Conservation (phyloP, 2,113 vertebrate genomes). For the Triplophysa dalaica region DNA sequence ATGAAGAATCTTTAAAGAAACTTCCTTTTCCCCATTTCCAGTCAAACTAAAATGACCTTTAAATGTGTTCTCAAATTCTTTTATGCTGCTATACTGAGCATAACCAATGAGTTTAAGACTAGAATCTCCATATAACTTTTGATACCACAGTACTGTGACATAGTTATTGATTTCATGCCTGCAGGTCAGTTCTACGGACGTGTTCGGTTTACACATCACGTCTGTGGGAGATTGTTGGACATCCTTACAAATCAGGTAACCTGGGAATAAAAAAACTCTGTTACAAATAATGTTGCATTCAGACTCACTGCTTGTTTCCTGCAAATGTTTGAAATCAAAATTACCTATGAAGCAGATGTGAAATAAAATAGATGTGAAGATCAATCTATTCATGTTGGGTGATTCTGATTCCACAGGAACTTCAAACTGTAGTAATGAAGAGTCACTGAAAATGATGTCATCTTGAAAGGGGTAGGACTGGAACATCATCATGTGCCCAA, state of each 20-base stretch:
- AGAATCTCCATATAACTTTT: slow-evolving; percentile 10
- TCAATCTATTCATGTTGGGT: slow-evolving; percentile 11
- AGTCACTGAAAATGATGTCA: background rate
- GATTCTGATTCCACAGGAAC: background rate
- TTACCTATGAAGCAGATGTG: slow-evolving; percentile 36
- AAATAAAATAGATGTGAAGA: slow-evolving; percentile 6
- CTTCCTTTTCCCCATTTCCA: slow-evolving; percentile 9
- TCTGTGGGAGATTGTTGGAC: slow-evolving; percentile 45
- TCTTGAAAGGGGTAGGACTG: background rate
- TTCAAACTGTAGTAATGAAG: background rate
- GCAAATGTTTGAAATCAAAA: background rate
- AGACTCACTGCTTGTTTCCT: background rate
- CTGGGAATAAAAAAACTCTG: slow-evolving; percentile 5
- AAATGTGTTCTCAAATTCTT: background rate
- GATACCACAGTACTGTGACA: slow-evolving; percentile 48
- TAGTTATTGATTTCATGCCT: slow-evolving; percentile 20
- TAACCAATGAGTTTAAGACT: slow-evolving; percentile 49
- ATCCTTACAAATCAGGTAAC: slow-evolving; percentile 1
- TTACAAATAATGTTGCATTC: background rate
- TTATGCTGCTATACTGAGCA: rapidly evolving
- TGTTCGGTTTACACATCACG: slow-evolving; percentile 22
- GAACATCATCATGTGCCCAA: background rate
- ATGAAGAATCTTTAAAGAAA: slow-evolving; percentile 1
- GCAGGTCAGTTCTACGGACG: slow-evolving; percentile 34
- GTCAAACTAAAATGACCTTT: slow-evolving; percentile 16